phyloP scores from a whole-genome alignment of 2,888 invertebrate species.

The Trissonchulus sp. region DNA sequence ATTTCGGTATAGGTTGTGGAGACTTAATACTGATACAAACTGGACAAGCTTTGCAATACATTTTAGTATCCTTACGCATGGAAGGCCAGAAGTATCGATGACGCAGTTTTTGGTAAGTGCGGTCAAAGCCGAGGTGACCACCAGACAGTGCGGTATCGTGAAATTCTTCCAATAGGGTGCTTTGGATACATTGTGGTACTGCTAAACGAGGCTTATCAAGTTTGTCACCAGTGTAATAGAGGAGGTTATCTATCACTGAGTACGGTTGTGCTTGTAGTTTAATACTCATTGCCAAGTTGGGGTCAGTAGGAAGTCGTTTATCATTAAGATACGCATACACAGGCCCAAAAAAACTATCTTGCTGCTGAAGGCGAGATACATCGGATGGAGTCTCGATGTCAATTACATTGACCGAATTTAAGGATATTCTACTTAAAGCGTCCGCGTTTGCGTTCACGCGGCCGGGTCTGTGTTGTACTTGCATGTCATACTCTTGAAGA shows the following conservation, averaged over 20 bases:
- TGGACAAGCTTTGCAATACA: too few species aligned
- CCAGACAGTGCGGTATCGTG: constrained; percentile 29
- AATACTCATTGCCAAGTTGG: neutral
- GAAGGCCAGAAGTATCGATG: too few species aligned
- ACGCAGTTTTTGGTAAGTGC: constrained; percentile 30
- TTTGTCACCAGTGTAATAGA: too few species aligned
- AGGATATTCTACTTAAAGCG: neutral
- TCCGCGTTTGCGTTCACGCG: constrained; percentile 12
- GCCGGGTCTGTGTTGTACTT: neutral
- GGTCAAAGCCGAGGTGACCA: constrained; percentile 37
- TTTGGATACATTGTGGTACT: too few species aligned
- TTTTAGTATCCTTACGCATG: too few species aligned
- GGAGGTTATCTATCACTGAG: too few species aligned
- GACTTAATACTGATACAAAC: too few species aligned
- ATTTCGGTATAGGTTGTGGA: constrained; percentile 25
- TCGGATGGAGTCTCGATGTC: neutral
- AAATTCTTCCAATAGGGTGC: neutral
- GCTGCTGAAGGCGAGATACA: neutral
- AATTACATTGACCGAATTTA: too few species aligned
- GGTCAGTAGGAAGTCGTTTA: neutral
- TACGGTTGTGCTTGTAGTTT: neutral
- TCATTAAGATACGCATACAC: neutral
- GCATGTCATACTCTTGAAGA: constrained; percentile 15
- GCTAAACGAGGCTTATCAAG: too few species aligned
- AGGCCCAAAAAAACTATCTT: neutral